Conservation (phyloP, 2,113 vertebrate genomes). For the Girardinichthys multiradiatus region DNA sequence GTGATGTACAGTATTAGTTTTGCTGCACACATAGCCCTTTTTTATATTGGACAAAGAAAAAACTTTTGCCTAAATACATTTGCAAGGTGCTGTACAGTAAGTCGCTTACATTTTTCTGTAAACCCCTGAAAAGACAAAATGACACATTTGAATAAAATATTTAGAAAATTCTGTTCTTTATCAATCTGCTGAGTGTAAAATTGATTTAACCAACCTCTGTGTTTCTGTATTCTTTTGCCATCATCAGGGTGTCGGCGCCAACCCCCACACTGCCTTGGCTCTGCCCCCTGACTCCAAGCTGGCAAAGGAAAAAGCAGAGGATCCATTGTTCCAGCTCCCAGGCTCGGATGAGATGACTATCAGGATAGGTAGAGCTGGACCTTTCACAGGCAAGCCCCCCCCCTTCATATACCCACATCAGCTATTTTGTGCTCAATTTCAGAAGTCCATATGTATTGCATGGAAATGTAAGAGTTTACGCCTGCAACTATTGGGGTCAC, state of each 20-base stretch:
- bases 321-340: constrained; percentile 34
- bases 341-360: constrained; percentile 84
- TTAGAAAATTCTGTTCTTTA: not conserved
- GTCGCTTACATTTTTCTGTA: not conserved
- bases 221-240: constrained; percentile 21
- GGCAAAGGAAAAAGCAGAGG: constrained; percentile 81
- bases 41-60: not conserved
- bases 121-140: not conserved
- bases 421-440: not conserved
- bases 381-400: constrained; percentile 89
- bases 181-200: not conserved
- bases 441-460: not conserved
- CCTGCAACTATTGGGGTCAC: not conserved
- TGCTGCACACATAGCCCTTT: not conserved
- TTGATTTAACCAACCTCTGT: not conserved
- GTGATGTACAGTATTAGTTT: too few relatives aligned
- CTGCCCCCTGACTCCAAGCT: constrained; percentile 71
- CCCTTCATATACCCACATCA: constrained; percentile 81
- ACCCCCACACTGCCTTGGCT: constrained; percentile 82
- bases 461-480: not conserved
- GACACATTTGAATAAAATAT: not conserved
- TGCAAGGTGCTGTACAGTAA: too few relatives aligned
- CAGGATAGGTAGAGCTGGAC: constrained; percentile 93
- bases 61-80: too few relatives aligned
- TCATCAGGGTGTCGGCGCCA: constrained; percentile 82